Base-by-base conservation (phyloP, 2,888 invertebrate species). In the Cremastinae sp. region DNA sequence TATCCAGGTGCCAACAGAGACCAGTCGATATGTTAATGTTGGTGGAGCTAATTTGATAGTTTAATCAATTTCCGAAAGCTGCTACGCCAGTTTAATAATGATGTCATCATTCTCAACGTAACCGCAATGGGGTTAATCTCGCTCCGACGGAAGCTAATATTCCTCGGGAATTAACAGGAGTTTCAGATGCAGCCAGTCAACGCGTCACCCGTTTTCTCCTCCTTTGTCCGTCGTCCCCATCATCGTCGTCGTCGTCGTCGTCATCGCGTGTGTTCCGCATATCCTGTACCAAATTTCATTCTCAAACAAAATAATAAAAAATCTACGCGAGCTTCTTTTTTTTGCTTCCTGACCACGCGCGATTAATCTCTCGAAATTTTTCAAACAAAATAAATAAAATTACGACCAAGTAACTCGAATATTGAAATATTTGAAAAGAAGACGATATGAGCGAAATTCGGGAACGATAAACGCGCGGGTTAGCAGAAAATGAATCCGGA, bases 1-100 rank as follows among this genome's bases (percentile, higher is more conserved):
- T 28, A 3, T 28, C 28, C 28, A 28, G 28, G 2, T 3, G 28
- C 28, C 28, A 28, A 28, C 28, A 28, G 28, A 28, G 28, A 3
- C 28, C 28, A 28, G 81, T 84, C 83, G 82, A 85, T 85, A 85
- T 84, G 85, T 86, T 86, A 85, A 88, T 88, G 89, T 89, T 89
- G 86, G 88, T 85, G 84, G 81, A 88, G 88, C 89, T 89, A 89
- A 89, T 89, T 87, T 89, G 88, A 89, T 89, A 89, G 89, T 89
- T 89, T 89, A 89, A 89, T 89, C 88, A 89, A 89, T 89, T 89
- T 89, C 87, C 89, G 86, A 82, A 84, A 86, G 83, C 86, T 86
- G 86, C 74, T 61, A 87, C 87, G 86, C 87, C 86, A 88, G 88
- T 89, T 89, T 88, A 89, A 89, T 89, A 84, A 88, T 86, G 87